These are phyloP conservation scores for Ischnus inquisitorius DNA, from an alignment of 2,888 invertebrate genomes.

Conservation along the genomic window DNA sequence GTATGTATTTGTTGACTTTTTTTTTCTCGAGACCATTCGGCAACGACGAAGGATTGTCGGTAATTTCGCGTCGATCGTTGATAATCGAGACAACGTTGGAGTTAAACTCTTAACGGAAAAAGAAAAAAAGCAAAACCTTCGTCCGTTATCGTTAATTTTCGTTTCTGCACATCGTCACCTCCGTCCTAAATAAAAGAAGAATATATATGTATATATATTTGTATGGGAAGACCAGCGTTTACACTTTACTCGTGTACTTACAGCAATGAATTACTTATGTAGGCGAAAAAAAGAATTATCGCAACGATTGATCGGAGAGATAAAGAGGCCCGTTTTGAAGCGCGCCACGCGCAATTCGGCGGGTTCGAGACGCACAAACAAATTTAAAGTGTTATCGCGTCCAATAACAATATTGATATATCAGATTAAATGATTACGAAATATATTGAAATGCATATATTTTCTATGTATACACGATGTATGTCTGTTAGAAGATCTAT, in stretches of 20 bases:
- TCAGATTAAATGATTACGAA: conserved; percentile 58
- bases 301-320: conserved; percentile 27
- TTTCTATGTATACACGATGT: conserved; percentile 72
- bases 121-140: neutral
- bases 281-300: conserved; percentile 27
- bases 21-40: conserved; percentile 20
- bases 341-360: conserved; percentile 13
- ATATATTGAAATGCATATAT: conserved; percentile 67
- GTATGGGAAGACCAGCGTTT: conserved; percentile 31
- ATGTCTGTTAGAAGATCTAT: conserved; percentile 72
- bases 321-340: conserved; percentile 23
- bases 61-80: conserved; percentile 25
- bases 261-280: conserved; percentile 58
- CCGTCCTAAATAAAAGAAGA: conserved; percentile 66
- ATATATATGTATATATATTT: conserved; percentile 49
- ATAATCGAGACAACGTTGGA: neutral
- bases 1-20: conserved; percentile 23
- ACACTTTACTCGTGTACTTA: conserved; percentile 70
- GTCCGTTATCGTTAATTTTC: conserved; percentile 26
- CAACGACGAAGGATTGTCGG: conserved; percentile 5
- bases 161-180: conserved; percentile 56
- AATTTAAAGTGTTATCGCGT: conserved; percentile 62
- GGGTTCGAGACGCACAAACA: conserved; percentile 40
- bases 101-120: neutral
- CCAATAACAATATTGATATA: conserved; percentile 47